A percentile compares a stretch with the other conserved stretches of the same genome.
phyloP scores from a whole-genome alignment of 2,113 vertebrate species.

The Callocephalon fimbriatum region DNA sequence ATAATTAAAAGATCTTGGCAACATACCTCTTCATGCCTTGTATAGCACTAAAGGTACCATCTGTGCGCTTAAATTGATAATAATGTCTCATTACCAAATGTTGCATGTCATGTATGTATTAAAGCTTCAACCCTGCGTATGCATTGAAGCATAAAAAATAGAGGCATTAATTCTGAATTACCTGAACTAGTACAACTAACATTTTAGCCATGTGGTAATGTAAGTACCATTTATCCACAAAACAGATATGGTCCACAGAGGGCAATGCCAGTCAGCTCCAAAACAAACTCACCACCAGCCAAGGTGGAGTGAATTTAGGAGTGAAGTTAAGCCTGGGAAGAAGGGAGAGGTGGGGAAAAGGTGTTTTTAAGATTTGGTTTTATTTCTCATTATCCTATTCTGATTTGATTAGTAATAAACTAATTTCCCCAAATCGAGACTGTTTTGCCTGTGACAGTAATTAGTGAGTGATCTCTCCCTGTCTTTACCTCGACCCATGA shows the following conservation, averaged over 20 bases:
- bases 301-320: neutral
- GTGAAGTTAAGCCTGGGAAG: neutral
- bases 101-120: conserved; percentile 7
- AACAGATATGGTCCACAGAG: neutral
- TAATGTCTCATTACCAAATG: conserved; percentile 18
- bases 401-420: neutral
- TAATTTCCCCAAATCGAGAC: neutral
- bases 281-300: neutral
- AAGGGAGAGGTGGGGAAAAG: neutral
- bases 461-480: neutral
- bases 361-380: neutral
- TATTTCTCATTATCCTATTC: neutral
- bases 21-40: conserved; percentile 20
- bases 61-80: conserved; percentile 23
- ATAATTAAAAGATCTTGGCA: conserved; percentile 52
- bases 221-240: neutral
- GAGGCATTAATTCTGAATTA: conserved; percentile 34
- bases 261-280: neutral
- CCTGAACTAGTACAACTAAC: conserved; percentile 28
- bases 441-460: neutral
- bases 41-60: conserved; percentile 42
- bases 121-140: neutral
- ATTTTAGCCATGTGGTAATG: neutral
- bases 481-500: neutral
- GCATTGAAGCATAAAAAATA: neutral